A percentile compares a stretch with the other conserved stretches of the same genome.
phyloP scores from a whole-genome alignment of 2,113 vertebrate species.

The Sisor rabdophorus region DNA sequence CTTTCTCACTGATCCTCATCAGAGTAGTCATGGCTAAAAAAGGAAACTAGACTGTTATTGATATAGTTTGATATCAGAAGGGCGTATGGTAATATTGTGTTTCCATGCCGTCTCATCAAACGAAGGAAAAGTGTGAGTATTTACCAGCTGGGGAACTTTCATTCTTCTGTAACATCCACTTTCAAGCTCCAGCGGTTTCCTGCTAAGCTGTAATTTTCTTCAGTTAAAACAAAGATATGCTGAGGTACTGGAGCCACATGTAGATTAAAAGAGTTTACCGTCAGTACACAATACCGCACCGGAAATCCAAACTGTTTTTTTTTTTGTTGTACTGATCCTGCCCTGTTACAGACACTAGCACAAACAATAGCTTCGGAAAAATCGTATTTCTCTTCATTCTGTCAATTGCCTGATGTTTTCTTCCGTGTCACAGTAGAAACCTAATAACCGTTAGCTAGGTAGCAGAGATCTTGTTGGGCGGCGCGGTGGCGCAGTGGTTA shows the following conservation, averaged over 20 bases:
- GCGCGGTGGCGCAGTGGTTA: no score
- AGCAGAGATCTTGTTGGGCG: no score
- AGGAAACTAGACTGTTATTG: no score
- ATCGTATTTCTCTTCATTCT: background rate
- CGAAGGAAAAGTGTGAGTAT: background rate
- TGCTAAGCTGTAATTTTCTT: background rate
- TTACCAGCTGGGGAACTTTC: background rate
- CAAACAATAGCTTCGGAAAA: background rate
- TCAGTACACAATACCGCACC: background rate
- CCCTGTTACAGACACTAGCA: background rate
- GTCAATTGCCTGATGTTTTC: background rate
- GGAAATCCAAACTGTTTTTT: background rate
- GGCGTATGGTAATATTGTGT: background rate
- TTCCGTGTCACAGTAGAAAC: background rate
- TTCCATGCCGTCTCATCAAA: background rate
- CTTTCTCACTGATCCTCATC: no score
- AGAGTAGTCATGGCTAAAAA: no score
- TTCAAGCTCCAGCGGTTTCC: background rate
- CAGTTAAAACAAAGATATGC: background rate
- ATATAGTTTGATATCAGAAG: background rate
- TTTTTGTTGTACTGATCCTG: background rate
- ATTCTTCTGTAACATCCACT: background rate
- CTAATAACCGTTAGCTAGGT: background rate
- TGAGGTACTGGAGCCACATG: conserved; percentile 3
- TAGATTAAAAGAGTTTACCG: background rate